A percentile compares a stretch with the other conserved stretches of the same genome.
Conservation (phyloP, 2,888 invertebrate genomes). For the Trachelus iudaicus region DNA sequence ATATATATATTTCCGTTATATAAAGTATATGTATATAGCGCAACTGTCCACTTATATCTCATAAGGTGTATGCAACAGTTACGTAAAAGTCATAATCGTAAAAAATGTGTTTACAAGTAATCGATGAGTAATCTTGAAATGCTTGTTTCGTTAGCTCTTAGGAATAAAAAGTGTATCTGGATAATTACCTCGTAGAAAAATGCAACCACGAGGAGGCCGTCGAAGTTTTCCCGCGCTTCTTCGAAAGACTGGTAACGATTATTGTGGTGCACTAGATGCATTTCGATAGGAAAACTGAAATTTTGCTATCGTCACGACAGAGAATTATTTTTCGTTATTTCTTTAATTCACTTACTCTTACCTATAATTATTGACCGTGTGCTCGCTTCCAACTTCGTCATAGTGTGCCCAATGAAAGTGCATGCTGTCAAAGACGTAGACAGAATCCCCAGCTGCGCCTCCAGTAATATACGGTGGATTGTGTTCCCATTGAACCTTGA, state of each 20-base stretch:
- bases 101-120: neutral
- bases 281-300: conserved; percentile 75
- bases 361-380: neutral
- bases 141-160: neutral
- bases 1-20: too few species aligned
- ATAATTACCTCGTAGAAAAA: conserved; percentile 76
- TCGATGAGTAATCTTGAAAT: neutral
- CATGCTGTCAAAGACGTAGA: neutral
- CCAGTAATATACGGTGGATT: neutral
- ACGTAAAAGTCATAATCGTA: neutral
- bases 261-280: conserved; percentile 80
- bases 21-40: neutral
- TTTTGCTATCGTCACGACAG: neutral
- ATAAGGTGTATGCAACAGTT: neutral
- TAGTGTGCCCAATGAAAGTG: neutral
- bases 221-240: conserved; percentile 72
- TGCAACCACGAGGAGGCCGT: conserved; percentile 80
- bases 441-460: neutral
- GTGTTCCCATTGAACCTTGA: neutral
- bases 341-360: neutral
- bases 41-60: neutral
- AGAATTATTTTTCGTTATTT: neutral
- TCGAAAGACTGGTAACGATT: conserved; percentile 70
- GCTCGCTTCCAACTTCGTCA: neutral
- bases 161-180: neutral